A percentile compares a stretch with the other conserved stretches of the same genome.
Conservation (phyloP, 2,888 invertebrate genomes). For the Petrophora chlorosata region DNA sequence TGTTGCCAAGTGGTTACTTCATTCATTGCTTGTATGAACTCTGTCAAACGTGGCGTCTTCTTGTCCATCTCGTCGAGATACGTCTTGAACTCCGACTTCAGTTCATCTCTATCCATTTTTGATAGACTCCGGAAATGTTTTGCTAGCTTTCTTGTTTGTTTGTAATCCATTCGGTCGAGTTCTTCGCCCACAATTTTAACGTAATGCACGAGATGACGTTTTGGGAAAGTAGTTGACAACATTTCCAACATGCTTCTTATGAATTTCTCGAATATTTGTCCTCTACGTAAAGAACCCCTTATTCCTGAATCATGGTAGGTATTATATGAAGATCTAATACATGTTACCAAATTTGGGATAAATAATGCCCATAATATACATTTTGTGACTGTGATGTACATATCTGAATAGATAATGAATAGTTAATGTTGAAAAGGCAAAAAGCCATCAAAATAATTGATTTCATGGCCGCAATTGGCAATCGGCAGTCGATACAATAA, state of each 20-base stretch:
- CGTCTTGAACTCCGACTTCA: constrained; percentile 41
- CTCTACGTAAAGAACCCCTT: neutral
- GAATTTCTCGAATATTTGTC: constrained; percentile 54
- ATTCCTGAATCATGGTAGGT: neutral
- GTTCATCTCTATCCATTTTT: constrained; percentile 42
- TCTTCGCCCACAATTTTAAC: constrained; percentile 44
- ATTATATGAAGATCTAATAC: neutral
- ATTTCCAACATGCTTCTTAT: constrained; percentile 48
- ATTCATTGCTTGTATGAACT: constrained; percentile 57
- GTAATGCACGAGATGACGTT: constrained; percentile 46
- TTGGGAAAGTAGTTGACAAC: constrained; percentile 45
- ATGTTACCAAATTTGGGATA: neutral
- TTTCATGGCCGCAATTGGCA: no score
- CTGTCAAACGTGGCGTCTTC: constrained; percentile 31
- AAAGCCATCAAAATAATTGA: no score
- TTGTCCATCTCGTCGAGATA: constrained; percentile 43
- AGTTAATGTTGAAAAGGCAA: no score
- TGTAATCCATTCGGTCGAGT: constrained; percentile 41
- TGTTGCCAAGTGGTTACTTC: constrained; percentile 51
- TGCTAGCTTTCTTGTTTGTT: constrained; percentile 42
- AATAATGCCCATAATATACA: neutral
- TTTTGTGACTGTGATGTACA: neutral
- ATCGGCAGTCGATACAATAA: no score
- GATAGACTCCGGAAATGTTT: constrained; percentile 45
- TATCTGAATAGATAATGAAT: neutral